phyloP scores from a whole-genome alignment of 1,140 invertebrate genomes.

The Teleogryllus occipitalis region DNA sequence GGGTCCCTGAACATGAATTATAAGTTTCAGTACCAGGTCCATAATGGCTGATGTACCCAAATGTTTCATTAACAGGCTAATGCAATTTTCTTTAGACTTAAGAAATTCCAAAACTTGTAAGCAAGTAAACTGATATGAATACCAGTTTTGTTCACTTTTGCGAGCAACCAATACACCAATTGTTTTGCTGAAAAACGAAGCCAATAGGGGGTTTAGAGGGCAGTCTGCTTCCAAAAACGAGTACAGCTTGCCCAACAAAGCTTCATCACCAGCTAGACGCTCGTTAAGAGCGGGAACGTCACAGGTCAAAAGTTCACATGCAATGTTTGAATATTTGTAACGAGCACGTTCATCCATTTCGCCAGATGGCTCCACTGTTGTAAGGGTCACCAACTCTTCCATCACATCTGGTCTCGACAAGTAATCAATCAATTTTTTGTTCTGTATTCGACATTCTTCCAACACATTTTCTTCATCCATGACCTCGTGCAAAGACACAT shows the following conservation, averaged over 20 bases:
- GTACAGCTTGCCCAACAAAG: conserved; percentile 75
- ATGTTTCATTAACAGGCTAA: conserved; percentile 77
- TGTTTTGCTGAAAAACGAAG: conserved; percentile 93
- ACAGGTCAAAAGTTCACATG: conserved; percentile 86
- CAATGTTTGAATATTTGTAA: conserved; percentile 87
- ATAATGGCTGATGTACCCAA: conserved; percentile 91
- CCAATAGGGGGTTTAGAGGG: conserved; percentile 85
- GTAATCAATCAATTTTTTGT: conserved; percentile 83
- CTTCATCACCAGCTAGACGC: conserved; percentile 66
- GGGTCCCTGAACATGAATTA: conserved; percentile 73
- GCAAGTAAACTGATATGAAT: conserved; percentile 81
- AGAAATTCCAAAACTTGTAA: conserved; percentile 86
- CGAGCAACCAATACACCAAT: conserved; percentile 76
- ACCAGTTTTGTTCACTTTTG: conserved; percentile 80
- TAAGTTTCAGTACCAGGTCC: conserved; percentile 81
- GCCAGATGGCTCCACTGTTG: conserved; percentile 72
- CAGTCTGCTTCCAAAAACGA: conserved; percentile 78
- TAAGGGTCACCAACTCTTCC: conserved; percentile 74
- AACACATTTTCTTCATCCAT: conserved; percentile 92
- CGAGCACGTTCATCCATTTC: conserved; percentile 67
- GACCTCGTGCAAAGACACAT: conserved; percentile 80
- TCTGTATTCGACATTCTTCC: conserved; percentile 89
- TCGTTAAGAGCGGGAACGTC: conserved; percentile 81
- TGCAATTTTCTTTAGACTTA: conserved; percentile 75
- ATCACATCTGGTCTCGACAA: conserved; percentile 74